A percentile compares a stretch with the other conserved stretches of the same genome.
phyloP scores from a whole-genome alignment of 2,113 vertebrate genomes.

The Xiphias gladius region DNA sequence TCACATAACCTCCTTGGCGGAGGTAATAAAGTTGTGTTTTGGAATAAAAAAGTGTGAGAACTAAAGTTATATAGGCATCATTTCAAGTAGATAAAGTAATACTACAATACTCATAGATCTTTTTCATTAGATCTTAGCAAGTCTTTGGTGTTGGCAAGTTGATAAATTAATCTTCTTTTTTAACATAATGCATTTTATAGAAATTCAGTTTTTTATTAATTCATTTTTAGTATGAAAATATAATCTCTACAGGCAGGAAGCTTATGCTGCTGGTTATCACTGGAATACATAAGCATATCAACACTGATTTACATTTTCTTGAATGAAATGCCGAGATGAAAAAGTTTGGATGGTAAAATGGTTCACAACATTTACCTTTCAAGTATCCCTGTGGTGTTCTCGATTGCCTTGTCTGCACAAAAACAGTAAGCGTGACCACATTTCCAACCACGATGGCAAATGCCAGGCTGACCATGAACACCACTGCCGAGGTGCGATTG shows the following conservation, averaged over 20 bases:
- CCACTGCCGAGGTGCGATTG: constrained; percentile 78
- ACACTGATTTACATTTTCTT: not conserved
- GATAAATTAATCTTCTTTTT: too few relatives aligned
- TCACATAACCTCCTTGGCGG: too few relatives aligned
- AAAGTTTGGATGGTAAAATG: not conserved
- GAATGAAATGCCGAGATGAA: not conserved
- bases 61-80: too few relatives aligned
- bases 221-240: too few relatives aligned
- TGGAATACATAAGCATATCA: not conserved
- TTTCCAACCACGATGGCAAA: constrained; percentile 87
- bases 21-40: too few relatives aligned
- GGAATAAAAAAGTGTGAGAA: not conserved
- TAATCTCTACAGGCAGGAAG: too few relatives aligned
- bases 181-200: too few relatives aligned
- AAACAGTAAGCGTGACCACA: constrained; percentile 85
- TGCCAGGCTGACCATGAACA: constrained; percentile 86
- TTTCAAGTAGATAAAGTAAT: too few relatives aligned
- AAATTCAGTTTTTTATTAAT: too few relatives aligned
- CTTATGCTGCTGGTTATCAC: not conserved
- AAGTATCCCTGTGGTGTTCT: constrained; percentile 87
- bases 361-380: constrained; percentile 80
- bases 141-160: too few relatives aligned
- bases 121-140: too few relatives aligned
- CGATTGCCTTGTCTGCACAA: constrained; percentile 85
- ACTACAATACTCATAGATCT: too few relatives aligned